phyloP scores from a whole-genome alignment of 2,888 invertebrate genomes.

The Dasypogon diadema region DNA sequence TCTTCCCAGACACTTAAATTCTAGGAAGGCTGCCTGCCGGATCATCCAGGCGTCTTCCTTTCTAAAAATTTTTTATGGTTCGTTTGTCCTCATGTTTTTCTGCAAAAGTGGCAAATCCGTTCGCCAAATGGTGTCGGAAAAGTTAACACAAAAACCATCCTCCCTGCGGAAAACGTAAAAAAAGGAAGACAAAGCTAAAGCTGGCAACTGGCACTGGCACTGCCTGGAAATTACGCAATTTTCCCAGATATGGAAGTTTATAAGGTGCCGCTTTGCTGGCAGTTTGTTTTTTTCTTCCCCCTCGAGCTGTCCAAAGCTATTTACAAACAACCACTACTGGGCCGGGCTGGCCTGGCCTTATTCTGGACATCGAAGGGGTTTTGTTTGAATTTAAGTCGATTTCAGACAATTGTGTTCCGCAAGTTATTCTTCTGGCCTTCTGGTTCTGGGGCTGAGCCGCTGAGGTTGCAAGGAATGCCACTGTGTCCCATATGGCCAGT shows the following conservation, averaged over 20 bases:
- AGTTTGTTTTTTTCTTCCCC: conserved; percentile 5
- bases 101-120: conserved; percentile 49
- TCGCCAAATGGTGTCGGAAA: conserved; percentile 52
- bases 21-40: conserved; percentile 39
- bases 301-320: background rate
- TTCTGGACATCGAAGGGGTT: conserved; percentile 1
- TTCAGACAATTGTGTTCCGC: conserved; percentile 19
- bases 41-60: conserved; percentile 2
- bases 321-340: background rate
- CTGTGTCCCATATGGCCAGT: conserved; percentile 7
- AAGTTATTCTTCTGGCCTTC: background rate
- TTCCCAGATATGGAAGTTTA: conserved; percentile 39
- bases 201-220: conserved; percentile 19
- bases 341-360: background rate
- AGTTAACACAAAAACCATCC: conserved; percentile 5
- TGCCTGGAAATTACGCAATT: conserved; percentile 40
- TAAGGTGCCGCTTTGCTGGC: conserved; percentile 13
- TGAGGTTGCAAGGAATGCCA: background rate
- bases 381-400: conserved; percentile 13
- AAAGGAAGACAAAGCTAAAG: background rate
- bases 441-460: background rate
- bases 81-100: conserved; percentile 35
- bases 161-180: conserved; percentile 1
- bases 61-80: conserved; percentile 36
- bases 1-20: conserved; percentile 42